phyloP scores from a whole-genome alignment of 2,113 vertebrate species.

The Cyanocitta stelleri region DNA sequence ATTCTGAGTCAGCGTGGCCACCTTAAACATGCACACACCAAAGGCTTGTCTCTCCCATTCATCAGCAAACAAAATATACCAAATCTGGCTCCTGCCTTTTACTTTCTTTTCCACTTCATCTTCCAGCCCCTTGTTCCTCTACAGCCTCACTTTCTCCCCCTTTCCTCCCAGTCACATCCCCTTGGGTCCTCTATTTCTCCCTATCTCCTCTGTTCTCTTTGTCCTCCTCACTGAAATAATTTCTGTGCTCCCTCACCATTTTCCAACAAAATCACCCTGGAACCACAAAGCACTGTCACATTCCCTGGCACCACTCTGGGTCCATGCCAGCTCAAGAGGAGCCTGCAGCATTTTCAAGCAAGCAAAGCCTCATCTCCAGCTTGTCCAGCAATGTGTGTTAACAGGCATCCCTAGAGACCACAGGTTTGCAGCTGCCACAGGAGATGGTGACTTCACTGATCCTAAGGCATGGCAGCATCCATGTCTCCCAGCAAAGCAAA shows the following conservation, averaged over 20 bases:
- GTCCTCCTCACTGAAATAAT: neutral
- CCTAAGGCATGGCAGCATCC: neutral
- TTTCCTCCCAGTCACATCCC: neutral
- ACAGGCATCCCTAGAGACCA: neutral
- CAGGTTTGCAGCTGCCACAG: neutral
- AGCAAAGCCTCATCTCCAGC: neutral
- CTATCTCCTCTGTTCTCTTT: neutral
- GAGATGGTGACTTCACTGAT: neutral
- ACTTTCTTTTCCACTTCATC: neutral
- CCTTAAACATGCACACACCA: neutral
- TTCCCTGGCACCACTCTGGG: neutral
- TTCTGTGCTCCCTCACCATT: neutral
- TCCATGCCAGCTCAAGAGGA: neutral
- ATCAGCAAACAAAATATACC: neutral
- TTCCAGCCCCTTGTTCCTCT: neutral
- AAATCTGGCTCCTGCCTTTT: neutral
- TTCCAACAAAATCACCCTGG: neutral
- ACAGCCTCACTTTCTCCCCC: neutral
- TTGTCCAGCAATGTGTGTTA: accelerated
- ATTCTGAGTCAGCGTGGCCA: neutral
- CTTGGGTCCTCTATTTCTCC: neutral
- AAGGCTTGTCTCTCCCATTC: neutral
- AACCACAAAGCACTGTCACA: neutral
- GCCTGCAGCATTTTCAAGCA: neutral
- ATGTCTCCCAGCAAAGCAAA: neutral